A percentile compares a stretch with the other conserved stretches of the same genome.
phyloP scores from a whole-genome alignment of 2,113 vertebrate genomes.

The Oreochromis aureus region DNA sequence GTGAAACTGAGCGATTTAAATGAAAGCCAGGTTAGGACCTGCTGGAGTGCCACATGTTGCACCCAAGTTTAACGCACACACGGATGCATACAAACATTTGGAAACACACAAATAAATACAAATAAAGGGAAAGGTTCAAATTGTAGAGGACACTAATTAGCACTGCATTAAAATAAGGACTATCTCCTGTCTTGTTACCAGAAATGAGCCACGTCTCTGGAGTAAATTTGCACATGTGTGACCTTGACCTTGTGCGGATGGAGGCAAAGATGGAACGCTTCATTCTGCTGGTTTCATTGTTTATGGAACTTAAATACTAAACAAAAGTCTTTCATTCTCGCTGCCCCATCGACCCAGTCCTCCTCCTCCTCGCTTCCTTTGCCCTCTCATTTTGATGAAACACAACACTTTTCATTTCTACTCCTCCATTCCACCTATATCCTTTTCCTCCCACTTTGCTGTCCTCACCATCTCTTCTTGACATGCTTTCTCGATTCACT shows the following conservation, averaged over 20 bases:
- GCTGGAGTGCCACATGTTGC: slow-evolving; percentile 2
- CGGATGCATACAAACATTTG: not conserved
- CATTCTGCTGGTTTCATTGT: slow-evolving; percentile 37
- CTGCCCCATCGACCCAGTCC: not conserved
- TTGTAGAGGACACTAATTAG: not conserved
- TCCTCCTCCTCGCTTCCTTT: not conserved
- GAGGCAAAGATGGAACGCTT: not conserved
- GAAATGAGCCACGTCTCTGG: not conserved
- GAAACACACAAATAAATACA: not conserved
- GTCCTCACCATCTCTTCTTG: not conserved
- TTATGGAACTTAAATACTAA: slow-evolving; percentile 41
- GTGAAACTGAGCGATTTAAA: slow-evolving; percentile 22
- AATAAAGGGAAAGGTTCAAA: not conserved
- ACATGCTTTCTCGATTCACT: not conserved
- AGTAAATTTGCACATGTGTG: not conserved
- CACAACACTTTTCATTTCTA: slow-evolving; percentile 14
- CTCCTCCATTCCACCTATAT: not conserved
- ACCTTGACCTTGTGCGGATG: not conserved
- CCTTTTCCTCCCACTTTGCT: not conserved
- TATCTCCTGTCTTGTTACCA: not conserved
- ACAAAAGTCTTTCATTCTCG: slow-evolving; percentile 20
- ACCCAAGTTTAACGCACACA: not conserved
- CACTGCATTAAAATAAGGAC: not conserved
- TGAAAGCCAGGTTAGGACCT: slow-evolving; percentile 40
- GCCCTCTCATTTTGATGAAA: slow-evolving; percentile 24